Evolutionary conservation across 2,888 invertebrate species (phyloP).

Genomic region (Drosophila greeni): DNA sequence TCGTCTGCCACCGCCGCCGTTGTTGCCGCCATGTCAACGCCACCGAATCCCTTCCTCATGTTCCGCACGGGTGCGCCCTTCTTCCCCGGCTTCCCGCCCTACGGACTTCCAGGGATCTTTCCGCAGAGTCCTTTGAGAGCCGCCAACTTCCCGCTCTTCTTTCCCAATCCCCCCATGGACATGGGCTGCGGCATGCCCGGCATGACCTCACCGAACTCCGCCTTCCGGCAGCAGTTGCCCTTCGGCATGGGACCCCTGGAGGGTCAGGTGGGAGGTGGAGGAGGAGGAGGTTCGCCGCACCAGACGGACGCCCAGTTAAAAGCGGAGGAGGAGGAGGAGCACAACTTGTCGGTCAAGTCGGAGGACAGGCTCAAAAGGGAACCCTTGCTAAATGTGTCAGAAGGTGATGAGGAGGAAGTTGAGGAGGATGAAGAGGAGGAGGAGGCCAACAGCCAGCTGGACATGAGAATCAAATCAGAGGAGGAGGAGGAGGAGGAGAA

Average conservation of each 20-base stretch:
- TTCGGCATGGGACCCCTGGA: constrained; percentile 10
- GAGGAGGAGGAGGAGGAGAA: constrained; percentile 41
- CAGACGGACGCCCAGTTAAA: constrained; percentile 6
- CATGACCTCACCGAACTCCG: constrained; percentile 51
- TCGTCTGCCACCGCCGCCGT: constrained; percentile 77
- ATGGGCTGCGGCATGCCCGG: constrained; percentile 79
- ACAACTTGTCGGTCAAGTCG: not conserved
- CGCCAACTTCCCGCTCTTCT: constrained; percentile 80
- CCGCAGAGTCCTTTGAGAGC: constrained; percentile 80
- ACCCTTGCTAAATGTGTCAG: constrained; percentile 28
- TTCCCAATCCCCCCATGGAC: constrained; percentile 81
- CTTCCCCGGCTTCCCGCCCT: constrained; percentile 83
- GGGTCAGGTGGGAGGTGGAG: constrained; percentile 9
- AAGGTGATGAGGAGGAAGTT: constrained; percentile 63
- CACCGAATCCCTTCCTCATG: constrained; percentile 84
- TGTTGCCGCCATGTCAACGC: constrained; percentile 80
- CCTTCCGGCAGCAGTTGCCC: constrained; percentile 24
- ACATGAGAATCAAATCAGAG: too few relatives aligned
- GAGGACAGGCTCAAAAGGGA: constrained; percentile 49
- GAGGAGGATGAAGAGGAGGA: constrained; percentile 47
- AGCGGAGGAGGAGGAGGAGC: constrained; percentile 29
- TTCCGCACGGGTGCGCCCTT: constrained; percentile 85
- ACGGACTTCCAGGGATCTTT: constrained; percentile 80
- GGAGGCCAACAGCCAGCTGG: too few relatives aligned
- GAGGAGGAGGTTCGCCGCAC: constrained; percentile 2